Evolutionary conservation across 2,113 vertebrate species (phyloP).

Genomic region (Sturnira hondurensis): DNA sequence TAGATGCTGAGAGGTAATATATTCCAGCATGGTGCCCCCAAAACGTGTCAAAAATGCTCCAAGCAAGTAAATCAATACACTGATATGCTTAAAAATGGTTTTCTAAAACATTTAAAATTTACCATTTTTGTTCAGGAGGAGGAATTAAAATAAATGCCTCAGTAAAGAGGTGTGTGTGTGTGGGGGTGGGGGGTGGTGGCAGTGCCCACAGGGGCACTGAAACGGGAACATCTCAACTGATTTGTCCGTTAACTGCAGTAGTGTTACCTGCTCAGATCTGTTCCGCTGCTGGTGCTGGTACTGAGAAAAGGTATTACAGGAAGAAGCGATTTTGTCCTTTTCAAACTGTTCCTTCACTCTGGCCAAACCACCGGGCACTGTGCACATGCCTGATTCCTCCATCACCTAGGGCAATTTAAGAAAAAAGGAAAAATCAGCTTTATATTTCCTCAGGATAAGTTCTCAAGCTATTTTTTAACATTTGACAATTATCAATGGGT

Average conservation of each 20-base stretch:
- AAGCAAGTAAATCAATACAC: not conserved
- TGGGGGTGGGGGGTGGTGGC: not conserved
- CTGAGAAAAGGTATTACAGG: slow-evolving; percentile 84
- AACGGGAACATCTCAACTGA: not conserved
- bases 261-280: slow-evolving; percentile 88
- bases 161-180: not conserved
- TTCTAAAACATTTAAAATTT: slow-evolving; percentile 23
- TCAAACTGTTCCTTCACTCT: slow-evolving; percentile 94
- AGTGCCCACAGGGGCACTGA: not conserved
- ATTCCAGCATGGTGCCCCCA: not conserved
- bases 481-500: not conserved
- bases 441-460: not conserved
- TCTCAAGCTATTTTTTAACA: not conserved
- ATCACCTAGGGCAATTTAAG: slow-evolving; percentile 83
- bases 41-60: not conserved
- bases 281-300: slow-evolving; percentile 82
- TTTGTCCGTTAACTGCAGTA: not conserved
- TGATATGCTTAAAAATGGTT: not conserved
- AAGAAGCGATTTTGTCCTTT: slow-evolving; percentile 82
- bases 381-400: slow-evolving; percentile 88
- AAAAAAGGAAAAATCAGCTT: slow-evolving; percentile 33
- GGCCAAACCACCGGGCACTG: slow-evolving; percentile 91
- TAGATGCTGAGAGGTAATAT: not conserved
- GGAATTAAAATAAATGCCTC: not conserved
- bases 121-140: not conserved